A percentile compares a stretch with the other conserved stretches of the same genome.
Evolutionary conservation across 1,140 invertebrate genomes (phyloP).

Genomic region (Drosophila rhopaloa): DNA sequence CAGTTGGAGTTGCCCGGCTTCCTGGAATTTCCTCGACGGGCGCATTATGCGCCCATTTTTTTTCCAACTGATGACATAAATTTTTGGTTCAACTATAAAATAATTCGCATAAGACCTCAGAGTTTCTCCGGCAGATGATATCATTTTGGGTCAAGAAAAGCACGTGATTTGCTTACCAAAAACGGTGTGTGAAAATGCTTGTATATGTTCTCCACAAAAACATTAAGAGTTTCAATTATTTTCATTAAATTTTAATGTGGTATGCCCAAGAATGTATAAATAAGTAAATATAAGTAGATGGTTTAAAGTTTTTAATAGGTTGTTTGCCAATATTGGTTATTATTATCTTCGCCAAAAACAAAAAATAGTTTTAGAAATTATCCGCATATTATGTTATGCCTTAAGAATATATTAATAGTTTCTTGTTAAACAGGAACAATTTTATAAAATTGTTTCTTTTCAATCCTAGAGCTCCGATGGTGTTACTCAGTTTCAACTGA

Average conservation of each 20-base stretch:
- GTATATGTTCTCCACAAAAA: constrained; percentile 17
- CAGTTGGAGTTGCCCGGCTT: constrained; percentile 34
- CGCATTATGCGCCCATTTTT: neutral
- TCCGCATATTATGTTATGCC: too few relatives aligned
- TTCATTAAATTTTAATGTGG: neutral
- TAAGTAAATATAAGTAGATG: too few relatives aligned
- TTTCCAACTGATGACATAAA: constrained; percentile 39
- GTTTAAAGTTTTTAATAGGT: too few relatives aligned
- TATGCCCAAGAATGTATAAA: too few relatives aligned
- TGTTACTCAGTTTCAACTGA: neutral
- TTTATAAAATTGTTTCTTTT: neutral
- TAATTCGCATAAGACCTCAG: constrained; percentile 8
- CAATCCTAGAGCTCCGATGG: neutral
- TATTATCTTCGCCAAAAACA: too few relatives aligned
- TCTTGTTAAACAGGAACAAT: too few relatives aligned
- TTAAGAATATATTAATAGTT: too few relatives aligned
- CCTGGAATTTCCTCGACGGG: constrained; percentile 38
- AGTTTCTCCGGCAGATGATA: constrained; percentile 61
- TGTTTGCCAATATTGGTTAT: too few relatives aligned
- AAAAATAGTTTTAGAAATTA: too few relatives aligned
- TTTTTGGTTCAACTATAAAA: constrained; percentile 56
- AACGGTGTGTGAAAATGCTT: constrained; percentile 27
- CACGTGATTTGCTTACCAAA: constrained; percentile 64
- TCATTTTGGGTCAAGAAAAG: constrained; percentile 38
- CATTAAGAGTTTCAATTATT: neutral